Conservation (phyloP, 2,113 vertebrate genomes). For the Orycteropus afer region DNA sequence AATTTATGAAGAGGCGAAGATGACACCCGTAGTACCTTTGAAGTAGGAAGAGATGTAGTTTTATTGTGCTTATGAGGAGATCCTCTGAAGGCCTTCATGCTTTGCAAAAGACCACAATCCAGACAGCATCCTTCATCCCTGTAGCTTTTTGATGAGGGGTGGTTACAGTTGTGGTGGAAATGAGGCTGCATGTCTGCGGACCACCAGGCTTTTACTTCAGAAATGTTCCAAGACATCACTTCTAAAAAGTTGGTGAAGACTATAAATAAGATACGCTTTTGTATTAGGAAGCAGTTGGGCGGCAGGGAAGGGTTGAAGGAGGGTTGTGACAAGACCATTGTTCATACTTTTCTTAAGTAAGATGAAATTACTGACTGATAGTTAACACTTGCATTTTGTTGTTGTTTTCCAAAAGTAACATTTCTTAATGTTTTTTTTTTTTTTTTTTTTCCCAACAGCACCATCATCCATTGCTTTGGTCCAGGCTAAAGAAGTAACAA, state of each 20-base stretch:
- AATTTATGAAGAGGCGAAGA: constrained; percentile 44
- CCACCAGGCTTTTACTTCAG: not conserved
- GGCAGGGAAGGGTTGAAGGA: not conserved
- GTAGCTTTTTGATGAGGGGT: not conserved
- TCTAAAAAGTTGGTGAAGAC: not conserved
- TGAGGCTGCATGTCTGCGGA: not conserved
- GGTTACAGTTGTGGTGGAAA: fast-evolving
- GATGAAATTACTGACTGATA: not conserved
- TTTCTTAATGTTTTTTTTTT: not conserved
- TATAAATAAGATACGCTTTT: not conserved
- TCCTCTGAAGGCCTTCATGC: not conserved
- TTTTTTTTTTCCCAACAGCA: constrained; percentile 85
- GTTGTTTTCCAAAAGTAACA: not conserved
- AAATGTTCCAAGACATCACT: not conserved
- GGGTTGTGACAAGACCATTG: not conserved
- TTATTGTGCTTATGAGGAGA: constrained; percentile 21
- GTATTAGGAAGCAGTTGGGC: not conserved
- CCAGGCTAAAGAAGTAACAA: constrained; percentile 96
- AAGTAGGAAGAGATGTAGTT: not conserved
- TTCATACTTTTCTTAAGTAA: not conserved
- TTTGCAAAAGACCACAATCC: constrained; percentile 14
- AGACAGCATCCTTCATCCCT: not conserved
- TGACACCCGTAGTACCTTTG: not conserved
- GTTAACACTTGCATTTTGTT: not conserved
- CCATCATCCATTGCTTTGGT: constrained; percentile 95